Evolutionary conservation across 2,888 invertebrate genomes (phyloP), one percentile per base, ranked within the genome.

Genomic region (Rhaphigaster nebulosa): DNA sequence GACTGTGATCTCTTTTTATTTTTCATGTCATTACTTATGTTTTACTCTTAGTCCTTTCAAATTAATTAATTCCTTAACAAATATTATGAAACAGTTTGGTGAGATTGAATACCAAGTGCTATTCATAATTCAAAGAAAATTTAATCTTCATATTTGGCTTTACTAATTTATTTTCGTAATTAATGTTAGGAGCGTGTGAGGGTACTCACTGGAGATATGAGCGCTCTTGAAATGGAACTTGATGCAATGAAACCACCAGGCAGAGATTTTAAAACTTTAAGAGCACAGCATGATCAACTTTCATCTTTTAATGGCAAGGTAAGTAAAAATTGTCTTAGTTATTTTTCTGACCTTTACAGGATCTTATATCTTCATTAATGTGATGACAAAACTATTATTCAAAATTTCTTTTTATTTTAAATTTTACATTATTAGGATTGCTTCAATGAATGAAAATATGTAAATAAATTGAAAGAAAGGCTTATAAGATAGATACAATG

Each of bases 201-300:
- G 94, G 95, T 94, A 76, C 94, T 98, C 1, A 96, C 96, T 38
- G 95, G 96, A 92, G 97, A 98, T 93, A 94, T 99, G 5, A 95
- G 96, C 0, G 96, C 96, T 90, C 94, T 99, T 90, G 98, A 99
- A 93, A 96, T 96, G 90, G 97, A 98, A 92, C 94, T 99, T 65
- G 98, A 98, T 93, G 94, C 95, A 60, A 97, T 98, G 95, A 96
- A 96, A 93, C 96, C 98, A 0, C 96, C 98, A 0, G 98, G 96
- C 0, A 95, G 99, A 34, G 99, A 99, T 93, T 95, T 98, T 87
- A 97, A 97, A 93, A 96, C 96, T 0, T 97, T 99, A 0, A 95
- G 96, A 50, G 95, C 94, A 13, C 99, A 99, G 94, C 95, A 98
- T 84, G 97, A 98, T 91, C 98, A 98, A 93, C 95, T 97, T 29